phyloP scores from a whole-genome alignment of 2,797 vertebrate species.

The Sternotherus odoratus region DNA sequence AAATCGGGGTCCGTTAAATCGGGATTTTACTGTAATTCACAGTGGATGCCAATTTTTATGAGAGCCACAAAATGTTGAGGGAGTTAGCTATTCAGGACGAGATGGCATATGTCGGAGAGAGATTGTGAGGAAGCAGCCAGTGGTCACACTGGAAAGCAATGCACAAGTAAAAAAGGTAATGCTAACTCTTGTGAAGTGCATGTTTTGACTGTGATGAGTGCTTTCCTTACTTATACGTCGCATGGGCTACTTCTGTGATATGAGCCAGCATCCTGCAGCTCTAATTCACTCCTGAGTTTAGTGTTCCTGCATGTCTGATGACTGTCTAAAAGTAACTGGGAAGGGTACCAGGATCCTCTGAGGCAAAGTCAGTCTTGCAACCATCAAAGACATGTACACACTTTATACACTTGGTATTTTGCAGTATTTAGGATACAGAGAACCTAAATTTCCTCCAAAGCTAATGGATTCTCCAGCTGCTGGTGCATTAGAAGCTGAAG shows the following conservation, averaged over 20 bases:
- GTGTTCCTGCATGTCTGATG: neutral
- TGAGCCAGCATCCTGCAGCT: neutral
- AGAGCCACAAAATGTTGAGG: neutral
- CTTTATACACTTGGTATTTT: neutral
- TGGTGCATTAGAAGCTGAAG: neutral
- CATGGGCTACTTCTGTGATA: neutral
- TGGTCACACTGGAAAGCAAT: neutral
- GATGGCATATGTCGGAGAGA: neutral
- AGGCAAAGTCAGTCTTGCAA: neutral
- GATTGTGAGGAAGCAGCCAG: neutral
- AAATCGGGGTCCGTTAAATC: no score
- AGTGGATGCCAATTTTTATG: neutral
- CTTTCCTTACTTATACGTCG: slow-evolving; percentile 3
- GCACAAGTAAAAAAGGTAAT: neutral
- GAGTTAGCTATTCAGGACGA: neutral
- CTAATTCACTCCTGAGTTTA: neutral
- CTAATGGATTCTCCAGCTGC: neutral
- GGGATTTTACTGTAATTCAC: no score
- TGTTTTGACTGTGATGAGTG: neutral
- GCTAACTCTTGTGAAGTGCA: neutral
- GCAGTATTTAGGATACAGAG: neutral
- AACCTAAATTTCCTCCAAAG: neutral
- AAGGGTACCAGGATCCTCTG: neutral
- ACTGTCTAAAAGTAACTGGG: neutral
- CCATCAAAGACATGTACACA: neutral